Percentiles rank a stretch among this genome's conserved stretches.
Conservation (phyloP, 2,113 vertebrate species). For the Glaucomys volans region DNA sequence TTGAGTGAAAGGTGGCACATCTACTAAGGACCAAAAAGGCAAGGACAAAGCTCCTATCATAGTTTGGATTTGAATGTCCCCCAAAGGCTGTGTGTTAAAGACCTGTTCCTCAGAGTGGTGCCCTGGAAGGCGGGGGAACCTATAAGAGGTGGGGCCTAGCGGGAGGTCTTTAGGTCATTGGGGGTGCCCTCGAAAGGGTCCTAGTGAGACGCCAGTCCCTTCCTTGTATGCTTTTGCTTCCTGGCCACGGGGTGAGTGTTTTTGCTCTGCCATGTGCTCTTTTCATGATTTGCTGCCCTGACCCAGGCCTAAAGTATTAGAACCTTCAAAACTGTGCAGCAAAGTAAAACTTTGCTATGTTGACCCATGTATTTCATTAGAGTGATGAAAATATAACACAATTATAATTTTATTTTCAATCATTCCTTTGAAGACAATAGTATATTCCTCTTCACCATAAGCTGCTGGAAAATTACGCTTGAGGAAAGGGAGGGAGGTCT, state of each 20-base stretch:
- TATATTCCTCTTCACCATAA: not conserved
- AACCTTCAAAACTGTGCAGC: not conserved
- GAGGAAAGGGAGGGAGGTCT: not conserved
- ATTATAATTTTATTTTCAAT: not conserved
- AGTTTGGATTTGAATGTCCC: not conserved
- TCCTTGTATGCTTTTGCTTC: not conserved
- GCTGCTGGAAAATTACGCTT: not conserved
- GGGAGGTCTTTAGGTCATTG: not conserved
- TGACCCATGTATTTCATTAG: not conserved
- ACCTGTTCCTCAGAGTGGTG: not conserved
- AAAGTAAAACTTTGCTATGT: not conserved
- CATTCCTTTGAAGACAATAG: not conserved
- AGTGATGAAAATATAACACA: not conserved
- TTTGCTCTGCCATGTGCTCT: not conserved
- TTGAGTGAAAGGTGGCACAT: not conserved
- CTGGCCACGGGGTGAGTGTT: not conserved
- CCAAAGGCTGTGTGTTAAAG: not conserved
- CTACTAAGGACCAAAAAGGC: not conserved
- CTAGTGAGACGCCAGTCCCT: not conserved
- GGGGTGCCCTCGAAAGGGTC: too few relatives aligned
- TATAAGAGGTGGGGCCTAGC: not conserved
- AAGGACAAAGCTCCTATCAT: not conserved
- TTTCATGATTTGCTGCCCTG: too few relatives aligned
- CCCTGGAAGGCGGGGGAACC: not conserved
- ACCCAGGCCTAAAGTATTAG: not conserved